Evolutionary conservation across 2,888 invertebrate genomes (phyloP).

Genomic region (Prosopocoilus inquinatus): DNA sequence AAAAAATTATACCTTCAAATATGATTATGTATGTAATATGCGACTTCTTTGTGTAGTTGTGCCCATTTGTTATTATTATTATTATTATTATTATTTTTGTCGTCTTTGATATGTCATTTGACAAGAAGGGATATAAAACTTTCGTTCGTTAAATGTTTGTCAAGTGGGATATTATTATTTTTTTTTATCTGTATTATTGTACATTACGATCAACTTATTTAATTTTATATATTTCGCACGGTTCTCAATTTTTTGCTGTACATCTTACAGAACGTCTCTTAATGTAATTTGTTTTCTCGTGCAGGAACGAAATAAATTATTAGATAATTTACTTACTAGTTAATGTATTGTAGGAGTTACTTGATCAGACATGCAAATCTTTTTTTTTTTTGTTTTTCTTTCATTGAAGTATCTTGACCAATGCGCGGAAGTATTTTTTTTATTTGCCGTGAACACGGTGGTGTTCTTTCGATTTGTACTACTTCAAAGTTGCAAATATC

Average conservation of each 20-base stretch:
- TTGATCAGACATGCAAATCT: constrained; percentile 6
- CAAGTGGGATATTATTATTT: constrained; percentile 16
- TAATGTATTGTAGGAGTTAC: constrained; percentile 9
- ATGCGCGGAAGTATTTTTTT: constrained; percentile 11
- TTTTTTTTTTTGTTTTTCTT: constrained; percentile 7
- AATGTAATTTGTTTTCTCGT: constrained; percentile 9
- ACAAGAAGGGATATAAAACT: constrained; percentile 11
- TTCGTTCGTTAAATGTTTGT: constrained; percentile 10
- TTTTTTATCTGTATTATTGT: constrained; percentile 17
- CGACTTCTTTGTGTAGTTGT: constrained; percentile 7
- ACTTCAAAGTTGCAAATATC: too few relatives aligned
- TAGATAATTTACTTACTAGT: constrained; percentile 7
- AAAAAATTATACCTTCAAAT: constrained; percentile 9
- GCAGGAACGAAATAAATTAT: constrained; percentile 5
- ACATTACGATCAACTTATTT: constrained; percentile 17
- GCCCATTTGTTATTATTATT: constrained; percentile 18
- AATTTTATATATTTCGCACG: constrained; percentile 22
- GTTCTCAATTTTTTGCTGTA: constrained; percentile 8
- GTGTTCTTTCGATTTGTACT: neutral
- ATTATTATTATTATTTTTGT: constrained; percentile 10
- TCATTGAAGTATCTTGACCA: too few relatives aligned
- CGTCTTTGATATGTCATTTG: constrained; percentile 16
- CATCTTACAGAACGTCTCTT: constrained; percentile 8
- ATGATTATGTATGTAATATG: constrained; percentile 8
- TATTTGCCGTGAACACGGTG: constrained; percentile 14